Conservation (phyloP, 2,113 vertebrate genomes). For the Pseudonaja textilis region DNA sequence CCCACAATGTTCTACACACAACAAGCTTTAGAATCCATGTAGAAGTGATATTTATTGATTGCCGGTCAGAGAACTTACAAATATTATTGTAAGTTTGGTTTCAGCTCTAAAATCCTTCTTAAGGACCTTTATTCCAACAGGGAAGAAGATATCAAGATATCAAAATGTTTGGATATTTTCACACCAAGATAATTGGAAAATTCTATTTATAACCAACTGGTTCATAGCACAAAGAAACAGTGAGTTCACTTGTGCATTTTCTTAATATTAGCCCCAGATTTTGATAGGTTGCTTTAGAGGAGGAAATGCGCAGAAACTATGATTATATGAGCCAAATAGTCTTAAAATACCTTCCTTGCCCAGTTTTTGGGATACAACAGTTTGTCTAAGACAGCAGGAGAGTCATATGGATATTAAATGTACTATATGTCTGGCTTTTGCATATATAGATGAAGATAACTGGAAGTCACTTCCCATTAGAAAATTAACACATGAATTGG, state of each 20-base stretch:
- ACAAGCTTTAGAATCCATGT: background rate
- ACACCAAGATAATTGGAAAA: background rate
- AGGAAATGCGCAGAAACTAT: background rate
- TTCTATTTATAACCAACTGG: background rate
- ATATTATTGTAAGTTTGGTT: background rate
- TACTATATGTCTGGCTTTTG: background rate
- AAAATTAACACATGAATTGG: background rate
- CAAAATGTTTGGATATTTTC: background rate
- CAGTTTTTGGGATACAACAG: background rate
- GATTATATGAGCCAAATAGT: background rate
- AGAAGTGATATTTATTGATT: background rate
- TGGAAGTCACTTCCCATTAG: background rate
- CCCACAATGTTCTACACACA: background rate
- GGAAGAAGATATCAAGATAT: background rate
- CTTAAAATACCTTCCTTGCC: background rate
- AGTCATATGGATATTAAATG: background rate
- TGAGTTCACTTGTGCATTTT: background rate
- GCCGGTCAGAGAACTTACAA: background rate
- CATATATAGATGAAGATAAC: background rate
- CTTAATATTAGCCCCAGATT: background rate
- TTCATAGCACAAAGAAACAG: background rate
- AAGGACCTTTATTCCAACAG: background rate
- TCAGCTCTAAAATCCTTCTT: background rate
- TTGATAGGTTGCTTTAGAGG: background rate
- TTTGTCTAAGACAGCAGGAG: background rate